Base-by-base conservation (phyloP, 2,797 vertebrate species). In the Champsocephalus esox region DNA sequence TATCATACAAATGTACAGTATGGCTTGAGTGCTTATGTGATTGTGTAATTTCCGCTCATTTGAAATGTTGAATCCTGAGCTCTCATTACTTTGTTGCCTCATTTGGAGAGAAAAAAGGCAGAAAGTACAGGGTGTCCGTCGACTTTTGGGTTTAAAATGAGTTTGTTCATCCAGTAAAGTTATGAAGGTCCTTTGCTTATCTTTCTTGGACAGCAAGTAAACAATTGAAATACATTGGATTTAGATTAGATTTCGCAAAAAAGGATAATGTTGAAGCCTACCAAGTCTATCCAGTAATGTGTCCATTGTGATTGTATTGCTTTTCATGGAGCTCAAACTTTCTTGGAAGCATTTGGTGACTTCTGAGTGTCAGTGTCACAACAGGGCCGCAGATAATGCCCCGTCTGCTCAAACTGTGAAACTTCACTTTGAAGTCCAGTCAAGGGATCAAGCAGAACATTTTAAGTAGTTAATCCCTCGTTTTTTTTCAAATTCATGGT, bases 361-460 rank as follows among this genome's bases (percentile, higher is more conserved):
- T 83, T 79, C 58, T 54, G 17, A 67, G 74, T 79, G 82, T 71
- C 79, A 68, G 67, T 49, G 44, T 58, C 61, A 59, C 41, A 82
- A 84, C 83, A 75, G 79, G 66, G 81, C 68, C 59, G 3, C 73
- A 51, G 87, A 89, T 86, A 90, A 90, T 69, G 75, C n/a, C 71
- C 60, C n/a, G 12, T 85, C 70, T 49, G 63, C 49, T 82, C 45
- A 50, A 78, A 79, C 4, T 21, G 68, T 63, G 79, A 41, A 78
- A 76, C 63, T 82, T 74, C 66, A 79, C 93, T 94, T 94, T 95
- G 92, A 95, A 94, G 94, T 94, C 89, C 85, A 87, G 90, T 93
- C 84, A 65, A 79, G 80, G 87, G 86, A 92, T 89, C 84, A 84
- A 84, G 82, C 81, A 69, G 87, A 86, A 88, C 89, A 74, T 85